These are phyloP conservation scores for Acrobasis consociella DNA, from an alignment of 2,888 invertebrate genomes.

Conservation along the genomic window DNA sequence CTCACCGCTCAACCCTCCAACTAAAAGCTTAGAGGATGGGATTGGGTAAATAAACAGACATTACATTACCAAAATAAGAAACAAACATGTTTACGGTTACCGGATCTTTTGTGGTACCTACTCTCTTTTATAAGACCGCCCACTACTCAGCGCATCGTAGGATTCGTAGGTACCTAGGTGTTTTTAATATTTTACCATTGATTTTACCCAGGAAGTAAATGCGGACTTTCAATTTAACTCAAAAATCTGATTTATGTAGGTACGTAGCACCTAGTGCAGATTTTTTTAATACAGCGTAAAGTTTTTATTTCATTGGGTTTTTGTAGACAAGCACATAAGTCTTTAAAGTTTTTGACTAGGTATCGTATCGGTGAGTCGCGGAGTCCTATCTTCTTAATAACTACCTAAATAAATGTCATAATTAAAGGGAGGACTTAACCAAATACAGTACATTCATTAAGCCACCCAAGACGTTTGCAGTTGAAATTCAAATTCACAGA, in stretches of 20 bases:
- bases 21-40: too few relatives aligned
- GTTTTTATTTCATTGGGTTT: too few relatives aligned
- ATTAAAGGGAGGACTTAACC: background rate
- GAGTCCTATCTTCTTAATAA: background rate
- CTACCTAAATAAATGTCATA: background rate
- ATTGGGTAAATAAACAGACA: background rate
- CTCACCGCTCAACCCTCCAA: background rate
- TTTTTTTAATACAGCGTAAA: too few relatives aligned
- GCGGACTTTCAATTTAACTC: too few relatives aligned
- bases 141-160: background rate
- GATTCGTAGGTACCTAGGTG: too few relatives aligned
- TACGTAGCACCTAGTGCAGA: too few relatives aligned
- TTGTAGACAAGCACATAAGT: too few relatives aligned
- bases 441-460: background rate
- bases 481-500: slow-evolving; percentile 10
- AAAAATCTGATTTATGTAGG: too few relatives aligned
- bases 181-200: too few relatives aligned
- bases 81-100: background rate
- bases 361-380: too few relatives aligned
- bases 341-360: too few relatives aligned
- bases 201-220: too few relatives aligned
- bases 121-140: background rate
- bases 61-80: background rate
- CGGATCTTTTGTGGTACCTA: background rate
- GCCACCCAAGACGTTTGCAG: background rate